Evolutionary conservation across 2,113 vertebrate species (phyloP), one percentile per base, ranked within the genome.

Genomic region (Cichladusa arquata): DNA sequence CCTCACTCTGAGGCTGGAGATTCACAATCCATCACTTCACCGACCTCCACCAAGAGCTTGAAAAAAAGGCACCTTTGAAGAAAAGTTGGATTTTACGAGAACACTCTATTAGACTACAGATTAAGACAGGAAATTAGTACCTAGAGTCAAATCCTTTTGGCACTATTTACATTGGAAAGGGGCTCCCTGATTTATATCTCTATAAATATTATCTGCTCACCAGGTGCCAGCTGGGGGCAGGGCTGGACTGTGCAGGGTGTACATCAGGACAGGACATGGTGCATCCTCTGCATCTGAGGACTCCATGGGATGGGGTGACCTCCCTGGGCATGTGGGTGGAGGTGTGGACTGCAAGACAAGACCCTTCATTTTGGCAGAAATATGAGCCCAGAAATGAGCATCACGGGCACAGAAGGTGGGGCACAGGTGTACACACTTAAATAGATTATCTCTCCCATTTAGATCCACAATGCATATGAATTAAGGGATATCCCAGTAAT

Each of bases 401-500:
- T 9, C 22, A 12, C 0, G 0, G 36, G 12, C 36, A 19, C 19
- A 70, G 36, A 26, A 26, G 28, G 56, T 66, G 47, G 24, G 47
- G 23, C 12, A 34, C 16, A 9, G 0, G 0, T 16, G 1, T 2
- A 3, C 9, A 47, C 29, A 34, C 10, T 19, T 7, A 2, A 0
- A 20, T 4, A 20, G 17, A 36, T 17, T 18, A 8, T 6, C 3
- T 71, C 6, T 88, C 28, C 29, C 61, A 2, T 42, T 62, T 26
- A 71, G 42, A 19, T 23, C 23, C 47, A 38, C 20, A 19, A 24
- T 15, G 42, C 18, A 36, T 19, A 11, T 0, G 3, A 26, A 44
- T 61, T 65, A 40, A 65, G 60, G 50, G 36, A 33, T 38, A 40
- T 12, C 9, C 22, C 74, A 45, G 31, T 6, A 61, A 85, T 53